phyloP scores from a whole-genome alignment of 2,797 vertebrate species.

The Chrosomus eos region DNA sequence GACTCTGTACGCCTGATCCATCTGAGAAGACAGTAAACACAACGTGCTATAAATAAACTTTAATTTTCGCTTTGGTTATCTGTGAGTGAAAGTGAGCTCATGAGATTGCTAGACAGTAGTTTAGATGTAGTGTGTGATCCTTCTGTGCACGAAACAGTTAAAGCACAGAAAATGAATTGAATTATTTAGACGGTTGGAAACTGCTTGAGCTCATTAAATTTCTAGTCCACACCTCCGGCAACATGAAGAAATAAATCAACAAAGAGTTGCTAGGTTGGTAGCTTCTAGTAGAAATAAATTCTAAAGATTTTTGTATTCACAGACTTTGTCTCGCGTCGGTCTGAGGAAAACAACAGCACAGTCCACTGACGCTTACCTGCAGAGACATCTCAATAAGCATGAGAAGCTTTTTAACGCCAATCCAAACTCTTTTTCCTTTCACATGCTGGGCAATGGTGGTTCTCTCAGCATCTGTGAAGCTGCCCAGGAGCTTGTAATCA shows the following conservation, averaged over 20 bases:
- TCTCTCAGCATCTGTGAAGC: constrained; percentile 93
- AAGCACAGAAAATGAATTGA: not conserved
- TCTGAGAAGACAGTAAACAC: constrained; percentile 74
- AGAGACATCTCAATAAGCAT: constrained; percentile 98
- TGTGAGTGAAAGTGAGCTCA: not conserved
- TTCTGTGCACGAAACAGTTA: not conserved
- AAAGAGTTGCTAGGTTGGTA: not conserved
- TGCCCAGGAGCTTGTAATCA: constrained; percentile 85
- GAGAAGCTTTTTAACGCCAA: constrained; percentile 96
- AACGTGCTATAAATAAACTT: constrained; percentile 4
- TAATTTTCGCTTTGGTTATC: not conserved
- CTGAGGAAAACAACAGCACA: not conserved
- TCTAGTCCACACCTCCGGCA: not conserved
- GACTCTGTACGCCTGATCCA: constrained; percentile 93
- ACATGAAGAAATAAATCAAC: not conserved
- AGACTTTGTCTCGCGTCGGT: not conserved
- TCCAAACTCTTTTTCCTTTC: constrained; percentile 91
- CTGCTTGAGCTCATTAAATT: not conserved
- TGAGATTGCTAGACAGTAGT: not conserved
- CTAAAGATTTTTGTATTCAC: not conserved
- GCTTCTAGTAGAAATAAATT: not conserved
- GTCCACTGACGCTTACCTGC: constrained; percentile 79
- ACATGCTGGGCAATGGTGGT: constrained; percentile 88
- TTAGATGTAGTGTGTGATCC: not conserved
- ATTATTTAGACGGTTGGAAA: constrained; percentile 5